Percentiles rank a stretch among this genome's conserved stretches.
These are phyloP conservation scores for Ptilodon capucinus DNA, from an alignment of 2,888 invertebrate species.

Conservation along the genomic window DNA sequence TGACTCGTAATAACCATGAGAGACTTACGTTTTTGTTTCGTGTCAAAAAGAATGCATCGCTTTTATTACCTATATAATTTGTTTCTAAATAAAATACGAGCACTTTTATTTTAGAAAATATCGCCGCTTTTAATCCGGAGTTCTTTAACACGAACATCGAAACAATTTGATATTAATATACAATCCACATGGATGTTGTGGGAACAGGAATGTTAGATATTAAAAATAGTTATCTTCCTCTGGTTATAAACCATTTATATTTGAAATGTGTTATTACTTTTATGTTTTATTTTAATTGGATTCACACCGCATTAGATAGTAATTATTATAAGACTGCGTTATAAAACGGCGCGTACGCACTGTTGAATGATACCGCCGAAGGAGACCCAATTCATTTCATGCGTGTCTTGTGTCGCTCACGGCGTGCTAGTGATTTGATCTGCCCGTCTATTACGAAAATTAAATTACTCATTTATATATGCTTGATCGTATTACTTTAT, in stretches of 20 bases:
- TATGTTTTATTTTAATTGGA: conserved; percentile 34
- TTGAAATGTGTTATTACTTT: conserved; percentile 22
- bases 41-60: not conserved
- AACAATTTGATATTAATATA: conserved; percentile 43
- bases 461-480: conserved; percentile 53
- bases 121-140: conserved; percentile 24
- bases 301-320: conserved; percentile 31
- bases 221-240: conserved; percentile 30
- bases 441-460: conserved; percentile 61
- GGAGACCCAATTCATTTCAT: conserved; percentile 63
- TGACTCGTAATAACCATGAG: no score
- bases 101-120: conserved; percentile 21
- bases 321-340: conserved; percentile 43
- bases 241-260: conserved; percentile 34
- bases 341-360: conserved; percentile 36
- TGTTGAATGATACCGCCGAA: conserved; percentile 50
- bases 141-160: conserved; percentile 39
- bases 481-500: conserved; percentile 24
- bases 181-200: conserved; percentile 40
- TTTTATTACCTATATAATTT: not conserved
- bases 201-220: conserved; percentile 38
- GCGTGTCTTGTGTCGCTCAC: conserved; percentile 58
- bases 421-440: conserved; percentile 61
- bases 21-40: no score
- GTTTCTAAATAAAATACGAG: conserved; percentile 17